phyloP scores from a whole-genome alignment of 2,797 vertebrate genomes.

The Dromococcyx pavoninus region DNA sequence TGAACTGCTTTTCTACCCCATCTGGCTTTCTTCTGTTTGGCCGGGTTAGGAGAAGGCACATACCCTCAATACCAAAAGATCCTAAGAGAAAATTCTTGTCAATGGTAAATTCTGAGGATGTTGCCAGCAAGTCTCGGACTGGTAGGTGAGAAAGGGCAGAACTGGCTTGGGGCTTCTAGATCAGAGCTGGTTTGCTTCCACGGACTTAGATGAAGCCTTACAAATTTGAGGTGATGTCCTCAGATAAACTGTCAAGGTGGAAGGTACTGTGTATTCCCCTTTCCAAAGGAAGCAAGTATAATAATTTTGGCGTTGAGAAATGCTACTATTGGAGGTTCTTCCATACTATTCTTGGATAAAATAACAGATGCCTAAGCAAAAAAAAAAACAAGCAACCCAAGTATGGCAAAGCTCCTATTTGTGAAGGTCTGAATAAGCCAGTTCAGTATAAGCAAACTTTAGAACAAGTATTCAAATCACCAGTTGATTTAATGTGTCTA shows the following conservation, averaged over 20 bases:
- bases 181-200: background rate
- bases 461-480: background rate
- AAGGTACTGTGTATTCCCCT: background rate
- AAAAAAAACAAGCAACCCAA: background rate
- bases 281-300: background rate
- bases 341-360: slow-evolving; percentile 14
- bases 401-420: background rate
- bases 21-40: background rate
- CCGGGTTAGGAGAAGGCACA: background rate
- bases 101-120: background rate
- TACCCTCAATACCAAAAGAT: background rate
- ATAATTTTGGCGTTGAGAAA: background rate
- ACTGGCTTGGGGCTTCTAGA: background rate
- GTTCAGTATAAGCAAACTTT: slow-evolving; percentile 23
- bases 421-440: background rate
- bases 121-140: background rate
- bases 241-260: background rate
- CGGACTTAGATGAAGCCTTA: background rate
- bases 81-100: background rate
- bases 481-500: slow-evolving; percentile 6
- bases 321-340: background rate
- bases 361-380: background rate
- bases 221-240: background rate
- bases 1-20: background rate
- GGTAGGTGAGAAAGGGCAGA: background rate